phyloP scores from a whole-genome alignment of 2,797 vertebrate species.

The Danio jaintianensis region DNA sequence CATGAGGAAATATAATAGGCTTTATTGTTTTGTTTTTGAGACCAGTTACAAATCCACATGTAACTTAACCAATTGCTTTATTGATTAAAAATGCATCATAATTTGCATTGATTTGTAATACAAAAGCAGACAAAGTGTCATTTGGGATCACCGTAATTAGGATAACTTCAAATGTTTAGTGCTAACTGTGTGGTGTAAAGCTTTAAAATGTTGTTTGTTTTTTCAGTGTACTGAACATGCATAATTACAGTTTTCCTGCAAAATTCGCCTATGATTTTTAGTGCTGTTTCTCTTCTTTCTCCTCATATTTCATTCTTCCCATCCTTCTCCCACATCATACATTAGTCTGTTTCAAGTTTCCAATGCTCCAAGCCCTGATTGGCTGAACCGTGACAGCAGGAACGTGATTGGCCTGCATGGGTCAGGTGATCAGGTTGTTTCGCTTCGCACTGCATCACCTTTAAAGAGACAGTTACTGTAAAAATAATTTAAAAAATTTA shows the following conservation, averaged over 20 bases:
- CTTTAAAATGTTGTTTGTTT: slow-evolving; percentile 14
- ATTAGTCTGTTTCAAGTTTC: slow-evolving; percentile 87
- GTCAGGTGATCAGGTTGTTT: slow-evolving; percentile 62
- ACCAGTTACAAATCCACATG: not conserved
- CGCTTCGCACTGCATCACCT: slow-evolving; percentile 61
- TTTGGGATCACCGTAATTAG: not conserved
- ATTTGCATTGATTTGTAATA: not conserved
- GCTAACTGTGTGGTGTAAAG: slow-evolving; percentile 16
- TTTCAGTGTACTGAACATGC: slow-evolving; percentile 11
- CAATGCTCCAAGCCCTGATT: slow-evolving; percentile 87
- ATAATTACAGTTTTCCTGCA: slow-evolving; percentile 12
- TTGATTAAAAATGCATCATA: not conserved
- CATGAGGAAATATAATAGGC: not conserved
- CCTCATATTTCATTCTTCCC: slow-evolving; percentile 50
- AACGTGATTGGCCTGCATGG: slow-evolving; percentile 80
- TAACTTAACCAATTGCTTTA: not conserved
- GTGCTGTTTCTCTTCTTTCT: slow-evolving; percentile 42
- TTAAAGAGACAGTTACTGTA: slow-evolving; percentile 39
- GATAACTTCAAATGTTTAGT: not conserved
- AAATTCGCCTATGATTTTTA: slow-evolving; percentile 44
- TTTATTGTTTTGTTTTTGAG: slow-evolving; percentile 11
- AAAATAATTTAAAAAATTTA: too few relatives aligned
- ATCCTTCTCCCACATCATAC: slow-evolving; percentile 71
- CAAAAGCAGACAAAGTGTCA: slow-evolving; percentile 7
- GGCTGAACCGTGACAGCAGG: slow-evolving; percentile 83